Base-by-base conservation (phyloP, 2,888 invertebrate genomes). In the Leistus spinibarbis region DNA sequence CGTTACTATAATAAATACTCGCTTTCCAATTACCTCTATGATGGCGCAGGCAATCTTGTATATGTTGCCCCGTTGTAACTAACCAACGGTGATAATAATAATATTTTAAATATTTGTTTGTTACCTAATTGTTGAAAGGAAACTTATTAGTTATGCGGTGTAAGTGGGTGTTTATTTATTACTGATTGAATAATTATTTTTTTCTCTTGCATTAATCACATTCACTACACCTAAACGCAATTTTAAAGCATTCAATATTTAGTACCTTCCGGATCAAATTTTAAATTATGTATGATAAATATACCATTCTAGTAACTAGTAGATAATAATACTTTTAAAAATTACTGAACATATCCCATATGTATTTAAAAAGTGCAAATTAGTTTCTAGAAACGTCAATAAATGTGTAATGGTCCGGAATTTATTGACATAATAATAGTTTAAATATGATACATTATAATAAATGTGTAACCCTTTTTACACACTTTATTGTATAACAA, bases 41-140 rank as follows among this genome's bases (percentile, higher is more conserved):
- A 40, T 40, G 40, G 40, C 10, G 40, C 40, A 40, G 40, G 40
- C 40, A 40, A 40, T 40, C 40, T 40, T 40, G 13, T 40, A 7
- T 40, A 2, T 24, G 82, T 81, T 82, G 81, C 81, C 81, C 82
- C 82, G 81, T 80, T 79, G 79, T 80, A 60, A 27, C 67, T 66
- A 13, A 65, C 27, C 66, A n/a, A 22, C 53, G 53, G 54, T 81
- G 82, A 82, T 83, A 83, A 84, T 84, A 83, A 83, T 83, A 83
- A 83, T 84, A 84, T 83, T 83, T 84, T 82, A 83, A 84, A 84
- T 83, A 84, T 84, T 83, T 83, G 83, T 83, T 80, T 81, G 80
- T 40, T 40, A 40, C 40, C 7, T 40, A 40, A 40, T 40, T 40
- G 40, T 40, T 40, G 40, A 40, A 40, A 40, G 40, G 40, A 10